phyloP scores from a whole-genome alignment of 2,797 vertebrate species.

The Rhinoraja longicauda region DNA sequence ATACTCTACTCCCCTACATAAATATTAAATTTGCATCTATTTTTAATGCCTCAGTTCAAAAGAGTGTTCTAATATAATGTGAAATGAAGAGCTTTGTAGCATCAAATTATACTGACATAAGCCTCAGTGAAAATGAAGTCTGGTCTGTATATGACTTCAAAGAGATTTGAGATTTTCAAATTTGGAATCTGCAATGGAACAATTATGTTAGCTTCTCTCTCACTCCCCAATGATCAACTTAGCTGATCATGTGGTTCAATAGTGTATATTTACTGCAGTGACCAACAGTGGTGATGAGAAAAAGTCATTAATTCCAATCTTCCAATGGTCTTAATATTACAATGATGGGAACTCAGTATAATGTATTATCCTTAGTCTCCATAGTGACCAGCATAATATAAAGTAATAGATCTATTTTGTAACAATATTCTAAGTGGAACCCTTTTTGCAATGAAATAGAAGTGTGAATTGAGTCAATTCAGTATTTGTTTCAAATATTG shows the following conservation, averaged over 20 bases:
- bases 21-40: constrained; percentile 15
- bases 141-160: background rate
- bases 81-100: background rate
- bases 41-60: constrained; percentile 6
- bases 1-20: background rate
- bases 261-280: background rate
- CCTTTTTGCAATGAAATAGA: background rate
- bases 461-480: background rate
- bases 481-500: background rate
- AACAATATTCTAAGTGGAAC: background rate
- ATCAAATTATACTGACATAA: constrained; percentile 4
- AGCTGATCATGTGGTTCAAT: background rate
- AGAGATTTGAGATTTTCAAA: background rate
- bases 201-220: background rate
- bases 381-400: background rate
- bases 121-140: background rate
- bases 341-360: background rate
- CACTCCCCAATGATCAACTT: background rate
- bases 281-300: background rate
- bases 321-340: background rate
- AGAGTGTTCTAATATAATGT: constrained; percentile 1
- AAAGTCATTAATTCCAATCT: background rate
- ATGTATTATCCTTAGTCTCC: background rate
- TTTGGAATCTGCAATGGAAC: background rate
- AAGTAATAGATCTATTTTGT: background rate